Evolutionary conservation across 2,113 vertebrate genomes (phyloP), one percentile per base, ranked within the genome.

Genomic region (Theristicus caerulescens): DNA sequence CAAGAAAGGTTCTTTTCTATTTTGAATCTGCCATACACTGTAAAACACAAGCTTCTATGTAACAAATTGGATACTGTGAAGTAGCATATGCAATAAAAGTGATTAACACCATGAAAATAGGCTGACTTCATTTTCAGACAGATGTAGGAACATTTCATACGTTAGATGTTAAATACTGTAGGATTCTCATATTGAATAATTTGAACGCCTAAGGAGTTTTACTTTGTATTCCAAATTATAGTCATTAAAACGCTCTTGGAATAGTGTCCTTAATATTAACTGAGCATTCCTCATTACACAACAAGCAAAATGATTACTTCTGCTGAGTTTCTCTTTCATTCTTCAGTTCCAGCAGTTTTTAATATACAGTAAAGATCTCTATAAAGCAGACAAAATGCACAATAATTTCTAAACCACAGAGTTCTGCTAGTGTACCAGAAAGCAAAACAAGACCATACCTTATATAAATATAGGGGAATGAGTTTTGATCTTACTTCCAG

Each of bases 191-290:
- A 46, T 25, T 94, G 87, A 92, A 59, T 95, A 82, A 92, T 90
- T 82, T 59, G 70, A 97, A 96, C 2, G 25, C 34, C 59, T 83
- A 61, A 61, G 59, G 47, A 93, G 24, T 86, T 88, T 89, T 82
- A 92, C 31, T 81, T 94, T 82, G 46, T 86, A 83, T 93, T 96
- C 47, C 44, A 91, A 96, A 93, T 91, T 91, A 94, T 65, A 94
- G 71, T 79, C 46, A 95, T 94, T 90, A 94, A 94, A 93, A 93
- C 83, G 55, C 34, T 74, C 44, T 81, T 91, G 64, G 52, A 96
- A 91, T 85, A 89, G 40, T 38, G 29, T 91, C 26, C 46, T 87
- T 85, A 94, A 91, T 95, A 96, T 91, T 91, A 96, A 83, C 42
- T 58, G 64, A 88, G 61, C 34, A 72, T 97, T 95, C 83, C 40